These are phyloP conservation scores for Eulemur coronatus DNA, from an alignment of 2,797 vertebrate species.

Conservation along the genomic window DNA sequence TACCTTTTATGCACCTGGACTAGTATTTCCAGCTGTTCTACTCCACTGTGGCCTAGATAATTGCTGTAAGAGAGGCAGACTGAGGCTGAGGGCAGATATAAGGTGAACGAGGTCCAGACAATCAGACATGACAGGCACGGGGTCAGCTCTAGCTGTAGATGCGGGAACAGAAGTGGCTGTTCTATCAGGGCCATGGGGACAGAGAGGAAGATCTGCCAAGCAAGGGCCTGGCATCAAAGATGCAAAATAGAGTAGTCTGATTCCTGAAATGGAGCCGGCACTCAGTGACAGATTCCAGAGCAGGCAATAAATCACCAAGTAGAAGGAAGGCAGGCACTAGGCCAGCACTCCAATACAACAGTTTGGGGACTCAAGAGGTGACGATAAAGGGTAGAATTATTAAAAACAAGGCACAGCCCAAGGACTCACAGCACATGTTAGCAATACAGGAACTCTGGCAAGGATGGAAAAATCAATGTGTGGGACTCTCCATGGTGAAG, in stretches of 20 bases:
- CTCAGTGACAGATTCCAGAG: neutral
- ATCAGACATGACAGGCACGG: neutral
- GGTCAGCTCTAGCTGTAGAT: neutral
- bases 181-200: neutral
- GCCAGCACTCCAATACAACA: neutral
- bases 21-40: neutral
- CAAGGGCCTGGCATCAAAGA: neutral
- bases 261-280: neutral
- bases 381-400: neutral
- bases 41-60: neutral
- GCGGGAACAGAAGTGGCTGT: neutral
- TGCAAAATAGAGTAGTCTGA: neutral
- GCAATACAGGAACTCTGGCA: neutral
- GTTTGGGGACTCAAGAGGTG: neutral
- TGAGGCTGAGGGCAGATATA: neutral
- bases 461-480: neutral
- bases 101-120: neutral
- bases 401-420: neutral
- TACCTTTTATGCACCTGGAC: neutral
- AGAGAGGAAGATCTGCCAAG: neutral
- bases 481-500: neutral
- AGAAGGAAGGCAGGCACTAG: neutral
- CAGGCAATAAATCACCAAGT: neutral
- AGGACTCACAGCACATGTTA: neutral
- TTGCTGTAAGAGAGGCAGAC: neutral